A percentile compares a stretch with the other conserved stretches of the same genome.
These are phyloP conservation scores for Pachydiplax longipennis DNA, from an alignment of 2,888 invertebrate genomes.

Conservation along the genomic window DNA sequence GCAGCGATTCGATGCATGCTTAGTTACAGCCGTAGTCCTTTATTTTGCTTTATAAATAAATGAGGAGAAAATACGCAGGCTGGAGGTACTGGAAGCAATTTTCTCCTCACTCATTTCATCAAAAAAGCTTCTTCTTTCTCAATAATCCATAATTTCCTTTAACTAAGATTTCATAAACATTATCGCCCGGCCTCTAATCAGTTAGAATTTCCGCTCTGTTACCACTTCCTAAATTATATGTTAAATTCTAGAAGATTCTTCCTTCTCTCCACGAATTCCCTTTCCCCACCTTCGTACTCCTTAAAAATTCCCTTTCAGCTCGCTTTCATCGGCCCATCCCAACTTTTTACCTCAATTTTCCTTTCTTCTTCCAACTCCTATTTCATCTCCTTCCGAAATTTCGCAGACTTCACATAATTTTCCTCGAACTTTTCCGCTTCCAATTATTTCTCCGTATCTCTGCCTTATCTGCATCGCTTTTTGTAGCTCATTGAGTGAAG, in stretches of 20 bases:
- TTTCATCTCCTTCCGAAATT: not conserved
- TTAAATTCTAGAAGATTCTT: not conserved
- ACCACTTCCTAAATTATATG: too few species aligned
- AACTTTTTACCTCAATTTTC: not conserved
- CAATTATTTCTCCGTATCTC: not conserved
- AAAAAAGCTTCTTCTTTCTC: too few species aligned
- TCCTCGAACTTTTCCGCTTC: not conserved
- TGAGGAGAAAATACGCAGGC: too few species aligned
- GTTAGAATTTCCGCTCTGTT: too few species aligned
- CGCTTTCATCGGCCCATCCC: not conserved
- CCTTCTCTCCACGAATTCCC: not conserved
- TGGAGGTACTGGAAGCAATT: too few species aligned
- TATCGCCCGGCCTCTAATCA: too few species aligned
- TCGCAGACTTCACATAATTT: not conserved
- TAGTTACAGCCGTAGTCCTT: too few species aligned
- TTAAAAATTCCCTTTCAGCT: not conserved
- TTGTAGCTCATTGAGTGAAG: not conserved
- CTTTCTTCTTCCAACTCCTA: not conserved
- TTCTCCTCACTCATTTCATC: too few species aligned
- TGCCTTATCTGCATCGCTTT: not conserved
- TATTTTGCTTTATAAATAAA: too few species aligned
- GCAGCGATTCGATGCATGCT: too few species aligned
- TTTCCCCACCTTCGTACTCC: not conserved
- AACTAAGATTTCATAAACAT: too few species aligned
- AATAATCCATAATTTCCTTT: too few species aligned